phyloP scores from a whole-genome alignment of 1,140 invertebrate species.

The Trachymyrmex septentrionalis region DNA sequence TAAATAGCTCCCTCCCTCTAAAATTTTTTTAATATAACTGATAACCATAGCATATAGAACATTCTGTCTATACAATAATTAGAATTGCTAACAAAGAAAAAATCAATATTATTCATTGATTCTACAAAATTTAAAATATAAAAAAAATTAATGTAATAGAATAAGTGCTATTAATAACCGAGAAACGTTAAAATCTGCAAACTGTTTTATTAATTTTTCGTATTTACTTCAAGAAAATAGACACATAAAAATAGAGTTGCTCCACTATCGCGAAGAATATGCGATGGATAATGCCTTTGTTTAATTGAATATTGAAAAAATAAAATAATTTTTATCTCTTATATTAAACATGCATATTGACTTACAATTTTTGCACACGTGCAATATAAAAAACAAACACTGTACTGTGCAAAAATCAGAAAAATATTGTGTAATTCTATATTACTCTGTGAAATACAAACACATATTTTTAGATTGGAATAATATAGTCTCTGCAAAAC shows the following conservation, averaged over 20 bases:
- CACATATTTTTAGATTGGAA: conserved; percentile 18
- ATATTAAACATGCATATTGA: neutral
- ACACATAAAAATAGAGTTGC: neutral
- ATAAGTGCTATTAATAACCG: neutral
- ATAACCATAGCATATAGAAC: neutral
- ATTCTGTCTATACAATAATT: neutral
- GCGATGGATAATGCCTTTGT: neutral
- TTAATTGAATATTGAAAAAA: neutral
- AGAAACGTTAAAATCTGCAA: neutral
- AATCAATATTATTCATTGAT: neutral
- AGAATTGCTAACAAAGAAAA: neutral
- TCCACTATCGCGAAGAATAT: neutral
- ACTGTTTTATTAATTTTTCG: neutral
- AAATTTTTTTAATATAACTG: neutral
- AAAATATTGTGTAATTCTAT: conserved; percentile 16
- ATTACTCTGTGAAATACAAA: conserved; percentile 15
- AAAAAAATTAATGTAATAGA: neutral
- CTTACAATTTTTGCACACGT: neutral
- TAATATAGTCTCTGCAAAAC: conserved; percentile 6
- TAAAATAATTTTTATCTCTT: neutral
- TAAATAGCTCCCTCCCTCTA: neutral
- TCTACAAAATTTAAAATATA: neutral
- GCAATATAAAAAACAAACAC: conserved; percentile 8
- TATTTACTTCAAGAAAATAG: neutral
- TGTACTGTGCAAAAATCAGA: neutral